Evolutionary conservation across 2,888 invertebrate species (phyloP).

Genomic region (Dynastes hyllus): DNA sequence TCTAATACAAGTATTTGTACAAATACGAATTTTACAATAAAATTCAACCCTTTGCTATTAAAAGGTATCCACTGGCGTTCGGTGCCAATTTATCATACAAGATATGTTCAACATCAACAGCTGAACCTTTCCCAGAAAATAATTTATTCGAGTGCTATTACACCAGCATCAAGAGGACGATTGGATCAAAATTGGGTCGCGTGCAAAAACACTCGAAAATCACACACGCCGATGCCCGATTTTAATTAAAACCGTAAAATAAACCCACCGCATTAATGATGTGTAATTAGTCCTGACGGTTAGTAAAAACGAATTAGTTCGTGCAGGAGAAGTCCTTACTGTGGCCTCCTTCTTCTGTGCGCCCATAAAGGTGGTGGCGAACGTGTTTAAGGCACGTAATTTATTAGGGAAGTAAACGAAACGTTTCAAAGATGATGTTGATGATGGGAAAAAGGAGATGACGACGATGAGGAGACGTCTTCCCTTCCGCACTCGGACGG

Average conservation of each 20-base stretch:
- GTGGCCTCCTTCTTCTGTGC: not conserved
- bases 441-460: constrained; percentile 19
- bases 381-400: constrained; percentile 4
- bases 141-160: not conserved
- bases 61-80: no score
- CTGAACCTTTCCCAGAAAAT: not conserved
- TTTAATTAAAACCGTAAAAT: constrained; percentile 37
- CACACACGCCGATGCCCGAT: constrained; percentile 17
- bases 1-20: no score
- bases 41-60: no score
- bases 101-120: not conserved
- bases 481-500: constrained; percentile 2
- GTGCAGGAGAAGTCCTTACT: not conserved
- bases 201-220: not conserved
- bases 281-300: constrained; percentile 33
- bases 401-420: constrained; percentile 35
- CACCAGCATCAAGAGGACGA: not conserved
- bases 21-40: no score
- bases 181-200: not conserved
- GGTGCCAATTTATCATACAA: not conserved
- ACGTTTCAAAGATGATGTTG: constrained; percentile 27
- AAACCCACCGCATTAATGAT: constrained; percentile 15
- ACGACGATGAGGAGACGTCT: constrained; percentile 15
- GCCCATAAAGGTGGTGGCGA: not conserved
- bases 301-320: not conserved